Evolutionary conservation across 1,140 invertebrate genomes (phyloP).

Genomic region (Aphaenogaster ashmeadi): DNA sequence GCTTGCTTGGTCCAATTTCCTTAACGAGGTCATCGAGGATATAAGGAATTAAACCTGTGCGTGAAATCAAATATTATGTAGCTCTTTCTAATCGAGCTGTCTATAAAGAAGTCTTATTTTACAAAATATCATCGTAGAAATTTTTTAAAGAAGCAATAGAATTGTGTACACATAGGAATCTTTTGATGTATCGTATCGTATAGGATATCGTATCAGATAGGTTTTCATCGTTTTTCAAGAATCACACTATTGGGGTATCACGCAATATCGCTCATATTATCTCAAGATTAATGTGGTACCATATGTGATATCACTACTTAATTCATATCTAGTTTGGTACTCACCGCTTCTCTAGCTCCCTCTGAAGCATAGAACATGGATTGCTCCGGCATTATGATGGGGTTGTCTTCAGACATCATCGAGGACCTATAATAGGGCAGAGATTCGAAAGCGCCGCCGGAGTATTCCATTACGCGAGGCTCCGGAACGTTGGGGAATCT

Average conservation of each 20-base stretch:
- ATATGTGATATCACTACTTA: background rate
- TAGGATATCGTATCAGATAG: background rate
- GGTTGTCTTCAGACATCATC: background rate
- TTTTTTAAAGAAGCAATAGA: constrained; percentile 4
- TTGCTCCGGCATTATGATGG: background rate
- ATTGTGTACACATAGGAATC: constrained; percentile 24
- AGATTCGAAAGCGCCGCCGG: background rate
- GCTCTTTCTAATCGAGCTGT: background rate
- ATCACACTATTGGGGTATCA: background rate
- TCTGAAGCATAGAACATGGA: background rate
- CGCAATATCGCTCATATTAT: background rate
- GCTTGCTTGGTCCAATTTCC: constrained; percentile 43
- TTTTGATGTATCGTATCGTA: constrained; percentile 40
- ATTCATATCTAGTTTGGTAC: background rate
- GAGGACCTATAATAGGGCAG: background rate
- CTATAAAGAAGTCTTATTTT: background rate
- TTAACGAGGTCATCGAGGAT: constrained; percentile 29
- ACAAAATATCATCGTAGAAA: background rate
- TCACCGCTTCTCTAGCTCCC: background rate
- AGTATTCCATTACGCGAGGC: background rate
- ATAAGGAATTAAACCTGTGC: constrained; percentile 49
- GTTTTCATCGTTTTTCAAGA: constrained; percentile 1
- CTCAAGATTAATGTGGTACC: background rate
- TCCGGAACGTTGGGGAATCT: background rate
- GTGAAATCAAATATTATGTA: constrained; percentile 53